A percentile compares a stretch with the other conserved stretches of the same genome.
phyloP scores from a whole-genome alignment of 2,113 vertebrate species.

The Plecotus auritus region DNA sequence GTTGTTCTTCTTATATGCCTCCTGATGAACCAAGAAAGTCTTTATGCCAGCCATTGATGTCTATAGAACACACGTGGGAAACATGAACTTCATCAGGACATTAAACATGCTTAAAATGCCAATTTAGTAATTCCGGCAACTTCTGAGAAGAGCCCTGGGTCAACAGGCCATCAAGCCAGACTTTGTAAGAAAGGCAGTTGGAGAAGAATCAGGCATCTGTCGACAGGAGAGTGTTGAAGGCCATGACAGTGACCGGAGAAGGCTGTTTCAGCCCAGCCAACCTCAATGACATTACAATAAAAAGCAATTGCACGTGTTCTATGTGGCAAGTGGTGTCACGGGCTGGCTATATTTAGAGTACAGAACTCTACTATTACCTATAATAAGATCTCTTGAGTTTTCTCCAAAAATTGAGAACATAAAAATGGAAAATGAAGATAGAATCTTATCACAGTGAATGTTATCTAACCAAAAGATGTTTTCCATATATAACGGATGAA shows the following conservation, averaged over 20 bases:
- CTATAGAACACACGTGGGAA: neutral
- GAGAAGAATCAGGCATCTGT: neutral
- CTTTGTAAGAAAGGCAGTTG: neutral
- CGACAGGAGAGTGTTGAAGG: too few species aligned
- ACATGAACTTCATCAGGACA: neutral
- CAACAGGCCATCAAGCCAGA: neutral
- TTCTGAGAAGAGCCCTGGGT: neutral
- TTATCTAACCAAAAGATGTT: neutral
- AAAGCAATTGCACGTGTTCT: neutral
- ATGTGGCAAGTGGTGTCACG: neutral
- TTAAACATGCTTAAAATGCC: constrained; percentile 32
- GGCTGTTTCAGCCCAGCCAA: neutral
- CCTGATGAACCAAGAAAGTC: neutral
- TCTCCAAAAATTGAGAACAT: neutral
- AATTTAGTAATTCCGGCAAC: neutral
- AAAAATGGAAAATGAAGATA: neutral
- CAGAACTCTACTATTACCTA: neutral
- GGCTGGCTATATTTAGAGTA: neutral
- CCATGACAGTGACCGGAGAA: neutral
- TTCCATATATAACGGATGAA: neutral
- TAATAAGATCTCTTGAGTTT: neutral
- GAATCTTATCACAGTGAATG: neutral
- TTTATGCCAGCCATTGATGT: neutral
- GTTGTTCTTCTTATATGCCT: neutral
- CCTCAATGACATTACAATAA: neutral